phyloP scores from a whole-genome alignment of 2,113 vertebrate genomes.

The Aegotheles bennettii region DNA sequence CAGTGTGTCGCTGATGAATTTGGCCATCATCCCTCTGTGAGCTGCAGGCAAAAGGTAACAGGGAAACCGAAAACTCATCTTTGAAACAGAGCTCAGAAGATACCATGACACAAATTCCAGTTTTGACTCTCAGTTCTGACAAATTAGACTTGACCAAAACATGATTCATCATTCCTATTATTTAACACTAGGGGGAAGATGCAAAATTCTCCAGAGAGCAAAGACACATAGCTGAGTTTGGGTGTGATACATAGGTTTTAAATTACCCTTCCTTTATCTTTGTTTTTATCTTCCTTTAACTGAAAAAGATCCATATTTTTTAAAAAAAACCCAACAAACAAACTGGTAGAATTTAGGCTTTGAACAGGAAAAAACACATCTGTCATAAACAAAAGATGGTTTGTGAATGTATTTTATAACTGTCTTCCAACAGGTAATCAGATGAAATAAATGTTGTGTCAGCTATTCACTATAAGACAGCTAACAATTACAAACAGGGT shows the following conservation, averaged over 20 bases:
- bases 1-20: accelerated
- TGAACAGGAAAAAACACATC: background rate
- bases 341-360: background rate
- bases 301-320: background rate
- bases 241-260: background rate
- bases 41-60: background rate
- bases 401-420: background rate
- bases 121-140: background rate
- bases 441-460: background rate
- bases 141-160: background rate
- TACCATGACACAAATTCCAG: background rate
- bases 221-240: background rate
- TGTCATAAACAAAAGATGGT: background rate
- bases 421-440: background rate
- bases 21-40: background rate
- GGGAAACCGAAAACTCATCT: background rate
- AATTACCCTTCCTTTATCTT: background rate
- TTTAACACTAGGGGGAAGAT: background rate
- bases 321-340: no score
- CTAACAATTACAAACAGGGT: background rate
- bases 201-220: background rate
- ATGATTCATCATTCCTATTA: background rate
- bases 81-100: background rate
- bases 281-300: background rate
- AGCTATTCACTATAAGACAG: background rate